Base-by-base conservation (phyloP, 2,888 invertebrate genomes). In the Machimus atricapillus region DNA sequence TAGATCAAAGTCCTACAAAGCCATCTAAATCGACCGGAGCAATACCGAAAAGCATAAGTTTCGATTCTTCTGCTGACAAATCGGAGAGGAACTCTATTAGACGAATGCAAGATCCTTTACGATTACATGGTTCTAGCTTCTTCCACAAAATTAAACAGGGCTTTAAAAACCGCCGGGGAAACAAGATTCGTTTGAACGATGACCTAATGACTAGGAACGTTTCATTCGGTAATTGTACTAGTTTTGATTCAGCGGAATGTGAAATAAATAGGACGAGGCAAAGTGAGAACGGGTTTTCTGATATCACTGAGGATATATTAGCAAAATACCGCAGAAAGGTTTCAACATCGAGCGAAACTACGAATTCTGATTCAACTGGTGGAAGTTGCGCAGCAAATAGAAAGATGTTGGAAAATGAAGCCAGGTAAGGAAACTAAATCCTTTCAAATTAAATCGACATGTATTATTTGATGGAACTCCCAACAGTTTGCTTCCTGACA, bases 11-110 rank as follows among this genome's bases (percentile, higher is more conserved):
- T 79, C 37, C 78, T 16, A 78, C 34, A 19, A 94, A 94, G 89
- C 93, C 94, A 0, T 92, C 91, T 3, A 93, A 94, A 27, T 95
- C 96, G 0, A 96, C 96, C 0, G 97, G 97, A 0, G 97, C 97
- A 1, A 97, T 98, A 90, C 97, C 97, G 1, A 98, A 98, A 93
- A 97, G 97, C 90, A 97, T 97, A 90, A 97, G 97, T 91, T 97
- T 97, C 90, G 97, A 98, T 92, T 96, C 97, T 91, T 97, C 97
- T 0, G 97, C 97, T 0, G 97, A 97, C 90, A 96, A 97, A 89
- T 95, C 95, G 1, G 96, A 96, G 90, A 88, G 89, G 23, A 89
- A 88, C 43, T 89, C 90, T 92, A 87, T 92, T 93, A 88, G 94
- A 94, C 89, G 94, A 94, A 94, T 87, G 27, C 87, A 85, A 56